Conservation (phyloP, 2,113 vertebrate species). For the Coreoperca whiteheadi region DNA sequence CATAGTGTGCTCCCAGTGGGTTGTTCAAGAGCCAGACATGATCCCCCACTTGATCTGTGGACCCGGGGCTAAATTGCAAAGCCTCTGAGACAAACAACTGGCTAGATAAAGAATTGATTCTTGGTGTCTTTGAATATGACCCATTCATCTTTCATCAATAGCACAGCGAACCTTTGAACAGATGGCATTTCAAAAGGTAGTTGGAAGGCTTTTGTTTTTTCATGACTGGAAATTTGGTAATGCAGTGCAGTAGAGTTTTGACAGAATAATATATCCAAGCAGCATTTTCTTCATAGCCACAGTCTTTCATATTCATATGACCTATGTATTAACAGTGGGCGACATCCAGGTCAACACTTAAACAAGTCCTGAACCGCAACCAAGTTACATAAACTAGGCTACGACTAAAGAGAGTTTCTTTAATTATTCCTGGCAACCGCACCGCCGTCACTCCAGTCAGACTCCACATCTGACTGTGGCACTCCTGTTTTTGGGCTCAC, state of each 20-base stretch:
- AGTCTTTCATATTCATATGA: conserved; percentile 34
- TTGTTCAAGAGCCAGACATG: conserved; percentile 26
- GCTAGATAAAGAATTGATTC: conserved; percentile 65
- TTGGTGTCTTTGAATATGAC: conserved; percentile 50
- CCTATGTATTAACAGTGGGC: conserved; percentile 10
- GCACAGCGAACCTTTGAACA: conserved; percentile 29
- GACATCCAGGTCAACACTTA: conserved; percentile 58
- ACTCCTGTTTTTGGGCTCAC: conserved; percentile 43
- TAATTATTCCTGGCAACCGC: conserved; percentile 66
- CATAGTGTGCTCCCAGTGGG: conserved; percentile 45
- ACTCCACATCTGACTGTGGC: conserved; percentile 26
- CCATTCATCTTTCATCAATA: conserved; percentile 47
- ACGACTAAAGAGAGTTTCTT: conserved; percentile 38
- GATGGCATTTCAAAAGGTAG: conserved; percentile 9
- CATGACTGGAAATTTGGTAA: neutral
- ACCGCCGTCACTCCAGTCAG: conserved; percentile 5
- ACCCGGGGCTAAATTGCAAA: conserved; percentile 62
- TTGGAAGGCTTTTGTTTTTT: neutral
- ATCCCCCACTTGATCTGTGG: conserved; percentile 44
- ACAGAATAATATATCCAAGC: neutral
- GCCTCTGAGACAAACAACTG: conserved; percentile 40
- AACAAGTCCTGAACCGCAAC: conserved; percentile 4
- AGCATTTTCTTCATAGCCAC: neutral
- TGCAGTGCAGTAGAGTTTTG: neutral
- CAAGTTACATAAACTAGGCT: conserved; percentile 69